A percentile compares a stretch with the other conserved stretches of the same genome.
phyloP scores from a whole-genome alignment of 2,888 invertebrate genomes.

The Endotricha flammealis region DNA sequence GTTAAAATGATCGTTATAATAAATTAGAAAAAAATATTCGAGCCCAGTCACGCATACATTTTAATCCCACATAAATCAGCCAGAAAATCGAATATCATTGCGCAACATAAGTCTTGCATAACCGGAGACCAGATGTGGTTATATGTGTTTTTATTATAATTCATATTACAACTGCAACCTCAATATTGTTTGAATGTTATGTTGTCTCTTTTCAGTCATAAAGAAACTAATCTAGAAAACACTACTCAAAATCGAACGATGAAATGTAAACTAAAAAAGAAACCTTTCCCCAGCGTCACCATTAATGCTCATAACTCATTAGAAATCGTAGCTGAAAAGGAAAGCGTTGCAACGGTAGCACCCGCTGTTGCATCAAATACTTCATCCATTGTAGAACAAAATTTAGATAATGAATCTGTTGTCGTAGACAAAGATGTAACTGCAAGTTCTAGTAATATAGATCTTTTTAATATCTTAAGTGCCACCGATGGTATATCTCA shows the following conservation, averaged over 20 bases:
- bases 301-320: conserved; percentile 28
- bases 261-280: conserved; percentile 31
- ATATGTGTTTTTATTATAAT: too few relatives aligned
- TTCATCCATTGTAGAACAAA: conserved; percentile 6
- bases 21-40: too few relatives aligned
- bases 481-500: conserved; percentile 13
- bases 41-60: too few relatives aligned
- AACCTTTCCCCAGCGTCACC: conserved; percentile 34
- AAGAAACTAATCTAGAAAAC: conserved; percentile 26
- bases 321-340: conserved; percentile 36
- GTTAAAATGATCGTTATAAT: too few relatives aligned
- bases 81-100: too few relatives aligned
- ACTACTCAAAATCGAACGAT: conserved; percentile 21
- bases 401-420: conserved; percentile 20
- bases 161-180: too few relatives aligned
- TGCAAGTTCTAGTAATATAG: conserved; percentile 45
- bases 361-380: conserved; percentile 5
- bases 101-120: too few relatives aligned
- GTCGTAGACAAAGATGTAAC: conserved; percentile 44
- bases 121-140: too few relatives aligned
- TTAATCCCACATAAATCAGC: too few relatives aligned
- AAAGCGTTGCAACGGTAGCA: conserved; percentile 27
- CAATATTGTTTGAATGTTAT: too few relatives aligned
- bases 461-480: conserved; percentile 29
- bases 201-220: neutral